phyloP scores from a whole-genome alignment of 2,888 invertebrate genomes.

The Nomada ferruginata region DNA sequence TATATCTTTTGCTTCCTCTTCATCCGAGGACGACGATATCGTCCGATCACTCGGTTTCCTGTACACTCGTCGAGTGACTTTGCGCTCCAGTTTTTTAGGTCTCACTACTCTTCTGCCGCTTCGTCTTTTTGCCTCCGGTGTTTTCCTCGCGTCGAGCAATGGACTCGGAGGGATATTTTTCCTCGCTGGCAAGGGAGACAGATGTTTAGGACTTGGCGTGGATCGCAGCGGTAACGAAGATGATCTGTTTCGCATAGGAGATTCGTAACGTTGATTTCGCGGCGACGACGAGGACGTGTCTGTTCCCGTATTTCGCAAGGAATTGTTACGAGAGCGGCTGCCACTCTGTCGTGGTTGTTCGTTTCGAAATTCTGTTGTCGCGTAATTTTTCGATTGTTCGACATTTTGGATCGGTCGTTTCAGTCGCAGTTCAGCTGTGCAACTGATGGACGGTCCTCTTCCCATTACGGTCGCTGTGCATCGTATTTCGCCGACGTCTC shows the following conservation, averaged over 20 bases:
- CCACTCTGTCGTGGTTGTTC: constrained; percentile 10
- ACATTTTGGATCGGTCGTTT: constrained; percentile 35
- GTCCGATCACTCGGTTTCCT: neutral
- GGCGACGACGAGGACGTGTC: constrained; percentile 9
- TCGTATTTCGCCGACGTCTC: constrained; percentile 85
- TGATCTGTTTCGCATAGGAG: constrained; percentile 41
- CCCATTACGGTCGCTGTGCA: constrained; percentile 79
- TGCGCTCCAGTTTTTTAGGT: neutral
- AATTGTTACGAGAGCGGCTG: constrained; percentile 20
- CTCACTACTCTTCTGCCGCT: constrained; percentile 12
- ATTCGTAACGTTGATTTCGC: constrained; percentile 24
- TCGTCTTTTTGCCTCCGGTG: constrained; percentile 2
- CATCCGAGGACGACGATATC: constrained; percentile 7
- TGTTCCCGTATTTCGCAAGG: neutral
- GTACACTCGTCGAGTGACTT: neutral
- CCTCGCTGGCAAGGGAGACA: constrained; percentile 45
- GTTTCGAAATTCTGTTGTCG: neutral
- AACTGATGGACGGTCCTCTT: constrained; percentile 77
- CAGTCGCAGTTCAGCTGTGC: constrained; percentile 78
- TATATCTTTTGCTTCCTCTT: neutral
- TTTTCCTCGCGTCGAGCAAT: neutral
- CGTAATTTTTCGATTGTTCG: neutral
- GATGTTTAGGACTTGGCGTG: constrained; percentile 12
- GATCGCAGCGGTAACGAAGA: constrained; percentile 61
- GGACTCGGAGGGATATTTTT: constrained; percentile 34